These are phyloP conservation scores for Nothocercus nigrocapillus DNA, from an alignment of 2,113 vertebrate genomes.

Conservation along the genomic window DNA sequence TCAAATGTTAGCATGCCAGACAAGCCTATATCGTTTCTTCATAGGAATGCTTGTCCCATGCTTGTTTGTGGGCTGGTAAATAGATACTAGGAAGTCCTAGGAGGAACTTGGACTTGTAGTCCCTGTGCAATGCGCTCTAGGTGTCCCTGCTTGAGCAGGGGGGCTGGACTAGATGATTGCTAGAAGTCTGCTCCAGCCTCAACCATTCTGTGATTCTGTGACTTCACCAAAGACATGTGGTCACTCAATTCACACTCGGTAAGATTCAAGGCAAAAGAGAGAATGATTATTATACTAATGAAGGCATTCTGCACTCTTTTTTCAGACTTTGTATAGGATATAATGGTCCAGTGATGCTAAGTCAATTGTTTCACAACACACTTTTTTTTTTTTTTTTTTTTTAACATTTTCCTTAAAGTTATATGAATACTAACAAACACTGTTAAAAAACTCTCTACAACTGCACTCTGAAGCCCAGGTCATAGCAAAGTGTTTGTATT, in stretches of 20 bases:
- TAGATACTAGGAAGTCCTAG: neutral
- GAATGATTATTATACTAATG: fast-evolving
- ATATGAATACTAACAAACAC: neutral
- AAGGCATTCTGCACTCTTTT: neutral
- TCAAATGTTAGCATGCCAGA: neutral
- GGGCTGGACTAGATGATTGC: no score
- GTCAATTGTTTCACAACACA: neutral
- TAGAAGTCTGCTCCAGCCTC: no score
- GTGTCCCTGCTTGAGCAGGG: no score
- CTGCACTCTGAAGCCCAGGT: neutral
- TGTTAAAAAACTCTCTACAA: neutral
- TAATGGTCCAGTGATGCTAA: neutral
- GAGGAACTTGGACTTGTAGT: neutral
- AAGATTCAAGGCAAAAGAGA: neutral
- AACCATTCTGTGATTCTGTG: no score
- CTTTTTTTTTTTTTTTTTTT: neutral
- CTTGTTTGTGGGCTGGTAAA: neutral
- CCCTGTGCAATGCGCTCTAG: no score
- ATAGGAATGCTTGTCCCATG: neutral
- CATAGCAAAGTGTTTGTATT: neutral
- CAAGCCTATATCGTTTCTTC: neutral
- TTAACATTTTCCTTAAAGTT: neutral
- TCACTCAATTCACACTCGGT: neutral
- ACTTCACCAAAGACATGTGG: neutral
- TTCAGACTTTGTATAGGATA: neutral